Percentiles rank a stretch among this genome's conserved stretches.
phyloP scores from a whole-genome alignment of 2,888 invertebrate genomes.

The Thymelicus acteon region DNA sequence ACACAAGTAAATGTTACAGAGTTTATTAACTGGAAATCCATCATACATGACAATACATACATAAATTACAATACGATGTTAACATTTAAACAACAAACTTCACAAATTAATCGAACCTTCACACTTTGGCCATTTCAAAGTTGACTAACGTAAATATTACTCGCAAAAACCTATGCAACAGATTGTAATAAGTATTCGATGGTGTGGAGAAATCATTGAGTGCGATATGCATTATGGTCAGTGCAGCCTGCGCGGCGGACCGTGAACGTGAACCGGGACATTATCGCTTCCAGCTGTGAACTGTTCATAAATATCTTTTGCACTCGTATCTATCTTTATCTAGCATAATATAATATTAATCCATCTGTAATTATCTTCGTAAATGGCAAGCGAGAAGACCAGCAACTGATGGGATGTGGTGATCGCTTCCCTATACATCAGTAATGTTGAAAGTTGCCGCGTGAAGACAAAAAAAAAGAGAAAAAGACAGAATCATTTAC shows the following conservation, averaged over 20 bases:
- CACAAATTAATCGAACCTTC: no score
- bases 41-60: no score
- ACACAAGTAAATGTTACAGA: no score
- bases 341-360: not conserved
- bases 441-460: no score
- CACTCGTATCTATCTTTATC: not conserved
- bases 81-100: no score
- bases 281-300: slow-evolving; percentile 15
- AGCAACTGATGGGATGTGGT: no score
- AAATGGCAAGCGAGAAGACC: no score
- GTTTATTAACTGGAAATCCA: no score
- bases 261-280: slow-evolving; percentile 3
- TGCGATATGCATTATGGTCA: slow-evolving; percentile 46
- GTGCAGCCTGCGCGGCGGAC: slow-evolving; percentile 35
- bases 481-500: no score
- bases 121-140: not conserved
- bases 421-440: no score
- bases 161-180: slow-evolving; percentile 1
- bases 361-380: not conserved
- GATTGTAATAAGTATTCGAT: slow-evolving; percentile 27
- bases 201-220: slow-evolving; percentile 14
- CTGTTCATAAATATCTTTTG: slow-evolving; percentile 1
- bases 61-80: no score
- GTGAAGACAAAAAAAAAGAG: no score
- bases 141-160: not conserved